Evolutionary conservation across 2,113 vertebrate species (phyloP), one percentile per base, ranked within the genome.

Genomic region (Pseudopipra pipra): DNA sequence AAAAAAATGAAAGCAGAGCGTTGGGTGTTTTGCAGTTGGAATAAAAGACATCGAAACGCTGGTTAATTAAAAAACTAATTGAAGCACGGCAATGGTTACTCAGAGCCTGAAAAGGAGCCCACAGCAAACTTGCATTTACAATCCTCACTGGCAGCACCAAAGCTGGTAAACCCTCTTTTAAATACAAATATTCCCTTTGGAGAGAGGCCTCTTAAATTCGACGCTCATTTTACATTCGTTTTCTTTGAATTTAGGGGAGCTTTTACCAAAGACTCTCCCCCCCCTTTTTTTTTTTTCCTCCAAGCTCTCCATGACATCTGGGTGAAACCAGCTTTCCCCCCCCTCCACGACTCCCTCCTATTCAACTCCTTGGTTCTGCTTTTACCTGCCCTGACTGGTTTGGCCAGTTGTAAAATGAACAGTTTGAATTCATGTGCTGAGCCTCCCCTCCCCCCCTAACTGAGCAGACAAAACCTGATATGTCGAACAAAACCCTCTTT

Each of bases 371-470:
- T 27, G 73, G 79, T 81, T 85, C 92, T 98, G 98, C 98, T 97
- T 97, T 93, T 97, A 99, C 98, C 99, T 99, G 99, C 98, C 98
- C 98, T 96, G 97, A 99, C 99, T 99, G 99, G 99, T 99, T 98
- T 98, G 98, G 98, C 99, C 98, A 97, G 99, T 99, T 99, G 98
- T 98, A 98, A 98, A 98, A 99, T 98, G 98, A 99, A 98, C 98
- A 52, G 98, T 98, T 98, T 98, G 98, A 97, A 97, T 98, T 97
- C 96, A 96, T 94, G 98, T 85, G 95, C 98, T 98, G 98, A 96
- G 72, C 87, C 89, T 96, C 95, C 97, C 91, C 18, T 31, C 96
- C 96, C 95, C 95, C 95, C 96, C 58, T 63, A 72, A 94, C 97
- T 86, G 76, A 98, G 98, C 97, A 97, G 98, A 97, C 96, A 98